Evolutionary conservation across 2,797 vertebrate genomes (phyloP).

Genomic region (Pangasius djambal): DNA sequence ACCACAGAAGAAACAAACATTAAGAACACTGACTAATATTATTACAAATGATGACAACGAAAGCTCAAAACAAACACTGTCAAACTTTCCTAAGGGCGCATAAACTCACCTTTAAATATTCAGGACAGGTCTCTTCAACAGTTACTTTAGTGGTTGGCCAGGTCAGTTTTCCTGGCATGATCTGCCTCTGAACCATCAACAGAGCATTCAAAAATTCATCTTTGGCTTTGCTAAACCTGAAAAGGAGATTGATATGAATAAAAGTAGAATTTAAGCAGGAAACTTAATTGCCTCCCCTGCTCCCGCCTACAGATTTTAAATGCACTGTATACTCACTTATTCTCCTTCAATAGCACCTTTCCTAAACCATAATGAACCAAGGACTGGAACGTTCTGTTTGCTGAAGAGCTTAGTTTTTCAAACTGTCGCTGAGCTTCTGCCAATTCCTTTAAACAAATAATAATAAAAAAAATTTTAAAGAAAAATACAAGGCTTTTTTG

Average conservation of each 20-base stretch:
- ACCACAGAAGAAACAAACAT: neutral
- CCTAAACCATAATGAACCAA: conserved; percentile 87
- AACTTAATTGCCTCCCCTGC: neutral
- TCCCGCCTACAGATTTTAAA: neutral
- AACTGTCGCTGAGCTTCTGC: conserved; percentile 81
- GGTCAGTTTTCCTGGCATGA: conserved; percentile 85
- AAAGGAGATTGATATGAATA: neutral
- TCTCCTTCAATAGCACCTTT: conserved; percentile 85
- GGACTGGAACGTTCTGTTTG: conserved; percentile 82
- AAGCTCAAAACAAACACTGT: neutral
- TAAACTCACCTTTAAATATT: conserved; percentile 69
- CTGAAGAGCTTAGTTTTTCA: conserved; percentile 78
- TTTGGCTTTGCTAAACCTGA: conserved; percentile 84
- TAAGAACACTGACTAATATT: neutral
- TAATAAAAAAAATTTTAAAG: neutral
- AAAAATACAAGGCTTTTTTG: neutral
- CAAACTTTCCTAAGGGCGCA: neutral
- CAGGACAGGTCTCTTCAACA: conserved; percentile 82
- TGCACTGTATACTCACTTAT: conserved; percentile 76
- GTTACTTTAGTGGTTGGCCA: conserved; percentile 88
- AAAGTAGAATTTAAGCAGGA: neutral
- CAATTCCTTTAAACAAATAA: conserved; percentile 78
- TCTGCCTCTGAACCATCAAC: conserved; percentile 80
- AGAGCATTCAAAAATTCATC: conserved; percentile 82
- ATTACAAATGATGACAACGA: neutral